A percentile compares a stretch with the other conserved stretches of the same genome.
Conservation (phyloP, 2,797 vertebrate species). For the Neostethus bicornis region DNA sequence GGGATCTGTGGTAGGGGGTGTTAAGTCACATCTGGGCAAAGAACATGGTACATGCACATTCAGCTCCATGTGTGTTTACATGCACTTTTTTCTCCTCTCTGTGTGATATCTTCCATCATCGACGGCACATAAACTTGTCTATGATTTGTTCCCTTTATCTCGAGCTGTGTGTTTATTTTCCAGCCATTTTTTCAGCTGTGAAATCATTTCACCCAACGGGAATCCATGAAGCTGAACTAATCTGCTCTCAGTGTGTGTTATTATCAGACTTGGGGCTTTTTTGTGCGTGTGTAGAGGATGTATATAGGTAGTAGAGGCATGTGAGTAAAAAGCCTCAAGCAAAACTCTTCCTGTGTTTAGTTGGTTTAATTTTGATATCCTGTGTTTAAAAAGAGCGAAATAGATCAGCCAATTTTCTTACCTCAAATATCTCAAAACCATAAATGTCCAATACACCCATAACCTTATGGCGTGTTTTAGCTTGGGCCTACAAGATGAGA, state of each 20-base stretch:
- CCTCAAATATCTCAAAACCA: slow-evolving; percentile 99
- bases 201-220: slow-evolving; percentile 13
- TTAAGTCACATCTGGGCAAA: slow-evolving; percentile 32
- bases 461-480: slow-evolving; percentile 95
- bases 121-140: background rate
- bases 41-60: slow-evolving; percentile 20
- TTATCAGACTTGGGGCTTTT: slow-evolving; percentile 35
- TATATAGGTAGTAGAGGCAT: slow-evolving; percentile 33
- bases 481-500: slow-evolving; percentile 84
- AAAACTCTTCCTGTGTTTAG: slow-evolving; percentile 34
- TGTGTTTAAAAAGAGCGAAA: background rate
- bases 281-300: slow-evolving; percentile 38
- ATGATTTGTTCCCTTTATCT: background rate
- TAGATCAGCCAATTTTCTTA: slow-evolving; percentile 63
- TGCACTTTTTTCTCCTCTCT: slow-evolving; percentile 18
- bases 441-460: slow-evolving; percentile 99
- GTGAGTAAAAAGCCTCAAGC: slow-evolving; percentile 24
- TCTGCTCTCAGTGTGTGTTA: slow-evolving; percentile 45
- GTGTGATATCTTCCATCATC: background rate
- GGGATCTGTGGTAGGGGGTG: background rate
- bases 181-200: background rate
- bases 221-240: slow-evolving; percentile 51
- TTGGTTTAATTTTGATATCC: slow-evolving; percentile 24
- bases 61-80: slow-evolving; percentile 15
- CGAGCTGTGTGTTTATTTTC: background rate